Percentiles rank a stretch among this genome's conserved stretches.
These are phyloP conservation scores for Alligator mississippiensis DNA, from an alignment of 2,113 vertebrate genomes.

Conservation along the genomic window DNA sequence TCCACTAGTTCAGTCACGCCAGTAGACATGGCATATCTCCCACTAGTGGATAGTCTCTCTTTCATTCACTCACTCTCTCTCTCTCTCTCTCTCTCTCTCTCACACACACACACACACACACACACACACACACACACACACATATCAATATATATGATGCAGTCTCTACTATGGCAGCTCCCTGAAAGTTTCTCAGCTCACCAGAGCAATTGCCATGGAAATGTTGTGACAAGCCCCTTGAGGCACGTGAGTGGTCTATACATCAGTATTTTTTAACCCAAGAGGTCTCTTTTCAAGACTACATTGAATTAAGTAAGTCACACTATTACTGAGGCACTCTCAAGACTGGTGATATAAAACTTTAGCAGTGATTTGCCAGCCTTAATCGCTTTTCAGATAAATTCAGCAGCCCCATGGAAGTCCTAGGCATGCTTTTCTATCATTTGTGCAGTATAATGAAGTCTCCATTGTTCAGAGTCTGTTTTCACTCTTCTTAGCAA, in stretches of 20 bases:
- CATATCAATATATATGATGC: neutral
- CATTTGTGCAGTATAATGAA: conserved; percentile 68
- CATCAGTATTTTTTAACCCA: conserved; percentile 66
- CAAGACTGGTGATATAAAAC: conserved; percentile 68
- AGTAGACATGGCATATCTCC: conserved; percentile 5
- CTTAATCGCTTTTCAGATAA: conserved; percentile 75
- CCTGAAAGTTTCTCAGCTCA: conserved; percentile 53
- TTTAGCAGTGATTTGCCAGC: conserved; percentile 67
- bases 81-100: too few relatives aligned
- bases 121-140: neutral
- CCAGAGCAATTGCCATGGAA: conserved; percentile 66
- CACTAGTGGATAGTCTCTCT: neutral
- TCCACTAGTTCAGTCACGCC: neutral
- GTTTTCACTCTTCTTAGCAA: conserved; percentile 69
- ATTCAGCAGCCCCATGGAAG: conserved; percentile 66
- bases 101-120: neutral
- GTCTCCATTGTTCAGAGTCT: conserved; percentile 60
- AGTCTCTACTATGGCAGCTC: conserved; percentile 44
- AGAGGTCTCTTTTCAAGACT: conserved; percentile 67
- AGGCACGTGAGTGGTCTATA: conserved; percentile 66
- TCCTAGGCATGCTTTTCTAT: conserved; percentile 69
- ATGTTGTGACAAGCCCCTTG: conserved; percentile 60
- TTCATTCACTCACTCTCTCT: neutral
- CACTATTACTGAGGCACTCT: conserved; percentile 54
- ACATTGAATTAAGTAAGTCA: conserved; percentile 70